phyloP scores from a whole-genome alignment of 23 tunicate species.

The Clavelina lepadiformis region DNA sequence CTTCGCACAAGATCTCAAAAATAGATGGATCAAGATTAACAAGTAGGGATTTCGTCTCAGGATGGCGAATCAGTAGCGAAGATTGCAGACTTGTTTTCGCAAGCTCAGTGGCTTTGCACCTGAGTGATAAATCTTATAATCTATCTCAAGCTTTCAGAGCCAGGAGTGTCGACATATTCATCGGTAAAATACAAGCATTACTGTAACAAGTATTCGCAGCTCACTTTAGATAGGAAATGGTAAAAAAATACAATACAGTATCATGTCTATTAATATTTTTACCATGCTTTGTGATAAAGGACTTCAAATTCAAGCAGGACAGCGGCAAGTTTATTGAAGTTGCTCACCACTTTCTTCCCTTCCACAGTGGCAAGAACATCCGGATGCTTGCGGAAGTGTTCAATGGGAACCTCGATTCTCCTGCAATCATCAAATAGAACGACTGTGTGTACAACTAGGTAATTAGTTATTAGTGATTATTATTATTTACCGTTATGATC shows the following conservation, averaged over 20 bases:
- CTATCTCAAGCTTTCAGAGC: no score
- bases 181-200: no score
- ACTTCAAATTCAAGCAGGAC: slow-evolving; percentile 73
- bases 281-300: slow-evolving; percentile 85
- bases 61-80: slow-evolving; percentile 53
- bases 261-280: not conserved
- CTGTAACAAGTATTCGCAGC: no score
- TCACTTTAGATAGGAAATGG: no score
- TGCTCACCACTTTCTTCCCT: slow-evolving; percentile 44
- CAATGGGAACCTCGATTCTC: slow-evolving; percentile 51
- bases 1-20: slow-evolving; percentile 71
- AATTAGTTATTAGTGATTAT: no score
- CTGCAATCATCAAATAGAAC: slow-evolving; percentile 6
- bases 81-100: slow-evolving; percentile 65
- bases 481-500: no score
- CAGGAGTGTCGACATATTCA: no score
- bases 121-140: slow-evolving; percentile 3
- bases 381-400: slow-evolving; percentile 33
- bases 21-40: slow-evolving; percentile 70
- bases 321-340: slow-evolving; percentile 61
- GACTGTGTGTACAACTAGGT: no score
- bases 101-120: slow-evolving; percentile 55
- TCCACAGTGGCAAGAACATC: slow-evolving; percentile 48
- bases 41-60: slow-evolving; percentile 39
- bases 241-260: no score